These are phyloP conservation scores for Leucoraja ocellata DNA, from an alignment of 2,797 vertebrate genomes.

Conservation along the genomic window DNA sequence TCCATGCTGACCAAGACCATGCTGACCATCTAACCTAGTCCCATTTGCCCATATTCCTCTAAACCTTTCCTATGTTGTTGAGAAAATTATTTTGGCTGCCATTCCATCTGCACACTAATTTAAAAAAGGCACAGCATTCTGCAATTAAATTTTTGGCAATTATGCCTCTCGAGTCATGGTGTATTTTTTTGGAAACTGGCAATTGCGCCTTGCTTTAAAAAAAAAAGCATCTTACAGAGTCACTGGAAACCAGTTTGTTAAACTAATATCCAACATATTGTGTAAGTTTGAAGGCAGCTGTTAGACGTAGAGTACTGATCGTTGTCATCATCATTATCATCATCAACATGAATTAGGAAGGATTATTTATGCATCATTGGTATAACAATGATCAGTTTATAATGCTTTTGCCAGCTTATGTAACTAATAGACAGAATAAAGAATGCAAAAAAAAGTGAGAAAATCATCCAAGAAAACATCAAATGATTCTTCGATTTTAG, in stretches of 20 bases:
- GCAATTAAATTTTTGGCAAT: too few relatives aligned
- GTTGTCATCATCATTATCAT: background rate
- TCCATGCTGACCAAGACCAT: too few relatives aligned
- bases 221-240: background rate
- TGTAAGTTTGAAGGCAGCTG: background rate
- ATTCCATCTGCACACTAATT: background rate
- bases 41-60: too few relatives aligned
- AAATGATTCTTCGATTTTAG: background rate
- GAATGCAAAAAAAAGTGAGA: background rate
- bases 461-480: background rate
- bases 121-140: background rate
- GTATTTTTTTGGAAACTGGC: too few relatives aligned
- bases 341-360: conserved; percentile 17
- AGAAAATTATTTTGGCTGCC: background rate
- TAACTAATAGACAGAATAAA: background rate
- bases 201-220: background rate
- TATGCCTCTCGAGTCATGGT: too few relatives aligned
- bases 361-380: background rate
- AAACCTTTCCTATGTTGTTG: too few relatives aligned
- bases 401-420: conserved; percentile 2
- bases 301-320: background rate
- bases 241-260: background rate
- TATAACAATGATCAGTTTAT: conserved; percentile 25
- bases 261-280: background rate
- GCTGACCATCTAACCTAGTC: too few relatives aligned